Conservation (phyloP, 2,797 vertebrate genomes). For the Gadopsis marmoratus region DNA sequence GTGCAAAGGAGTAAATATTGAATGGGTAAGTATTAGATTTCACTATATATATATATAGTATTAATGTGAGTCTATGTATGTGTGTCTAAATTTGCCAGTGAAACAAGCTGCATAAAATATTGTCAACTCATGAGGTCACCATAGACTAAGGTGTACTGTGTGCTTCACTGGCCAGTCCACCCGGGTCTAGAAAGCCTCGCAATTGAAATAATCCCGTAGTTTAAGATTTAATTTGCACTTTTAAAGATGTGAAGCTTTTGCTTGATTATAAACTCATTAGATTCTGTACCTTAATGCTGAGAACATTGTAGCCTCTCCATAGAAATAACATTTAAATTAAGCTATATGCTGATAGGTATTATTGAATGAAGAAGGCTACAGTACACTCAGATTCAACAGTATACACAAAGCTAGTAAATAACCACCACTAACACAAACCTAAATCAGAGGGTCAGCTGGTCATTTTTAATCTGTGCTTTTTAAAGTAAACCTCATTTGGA, state of each 20-base stretch:
- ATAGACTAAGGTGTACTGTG: constrained; percentile 39
- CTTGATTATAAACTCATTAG: neutral
- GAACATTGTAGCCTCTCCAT: neutral
- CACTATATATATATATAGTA: too few species aligned
- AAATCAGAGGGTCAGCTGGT: constrained; percentile 1
- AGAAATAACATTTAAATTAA: constrained; percentile 1
- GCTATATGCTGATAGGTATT: neutral
- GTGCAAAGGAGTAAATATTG: too few species aligned
- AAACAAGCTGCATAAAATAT: constrained; percentile 16
- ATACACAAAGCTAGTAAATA: constrained; percentile 7
- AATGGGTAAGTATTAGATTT: too few species aligned
- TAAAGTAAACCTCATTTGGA: neutral
- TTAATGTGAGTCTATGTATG: too few species aligned
- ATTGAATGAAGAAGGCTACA: neutral
- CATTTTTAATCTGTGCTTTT: neutral
- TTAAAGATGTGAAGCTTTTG: neutral
- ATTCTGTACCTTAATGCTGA: neutral
- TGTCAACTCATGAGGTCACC: constrained; percentile 77
- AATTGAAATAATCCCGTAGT: neutral
- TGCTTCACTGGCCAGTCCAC: neutral
- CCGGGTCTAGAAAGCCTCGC: neutral
- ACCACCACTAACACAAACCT: constrained; percentile 13
- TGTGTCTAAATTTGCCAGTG: too few species aligned
- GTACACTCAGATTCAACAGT: neutral
- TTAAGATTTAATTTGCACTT: neutral